Evolutionary conservation across 2,113 vertebrate genomes (phyloP).

Genomic region (Xerus inauris): DNA sequence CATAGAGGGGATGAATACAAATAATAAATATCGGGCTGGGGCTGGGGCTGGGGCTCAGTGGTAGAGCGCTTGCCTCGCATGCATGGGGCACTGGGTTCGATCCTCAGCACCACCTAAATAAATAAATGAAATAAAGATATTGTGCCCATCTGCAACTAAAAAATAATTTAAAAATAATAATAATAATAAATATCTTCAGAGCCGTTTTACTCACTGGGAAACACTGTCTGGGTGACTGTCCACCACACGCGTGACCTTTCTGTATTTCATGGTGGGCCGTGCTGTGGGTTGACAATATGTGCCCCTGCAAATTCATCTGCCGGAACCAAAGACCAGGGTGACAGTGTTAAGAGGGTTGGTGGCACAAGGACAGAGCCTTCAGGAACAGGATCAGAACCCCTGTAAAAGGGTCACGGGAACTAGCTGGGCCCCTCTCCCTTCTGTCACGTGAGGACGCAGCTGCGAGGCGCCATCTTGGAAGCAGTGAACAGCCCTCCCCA

Average conservation of each 20-base stretch:
- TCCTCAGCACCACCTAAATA: too few species aligned
- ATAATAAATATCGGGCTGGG: too few species aligned
- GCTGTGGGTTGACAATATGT: not conserved
- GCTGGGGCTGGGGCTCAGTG: too few species aligned
- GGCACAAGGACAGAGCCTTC: not conserved
- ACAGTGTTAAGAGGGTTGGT: not conserved
- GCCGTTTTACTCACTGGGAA: not conserved
- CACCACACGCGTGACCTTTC: not conserved
- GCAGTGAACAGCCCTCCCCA: not conserved
- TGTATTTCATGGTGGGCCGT: not conserved
- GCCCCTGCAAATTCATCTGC: not conserved
- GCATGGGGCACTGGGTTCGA: too few species aligned
- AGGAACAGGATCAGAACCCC: not conserved
- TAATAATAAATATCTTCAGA: not conserved
- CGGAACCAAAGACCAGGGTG: not conserved
- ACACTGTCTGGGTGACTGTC: not conserved
- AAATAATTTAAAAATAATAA: too few species aligned
- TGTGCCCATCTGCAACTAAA: too few species aligned
- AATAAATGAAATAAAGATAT: too few species aligned
- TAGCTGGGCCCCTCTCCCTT: too few species aligned
- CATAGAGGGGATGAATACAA: not conserved
- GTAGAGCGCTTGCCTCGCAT: too few species aligned
- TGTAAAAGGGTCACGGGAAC: not conserved
- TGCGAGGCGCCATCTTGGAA: not conserved
- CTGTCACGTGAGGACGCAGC: rapidly evolving